A percentile compares a stretch with the other conserved stretches of the same genome.
phyloP scores from a whole-genome alignment of 2,888 invertebrate genomes.

The Papilio protenor region DNA sequence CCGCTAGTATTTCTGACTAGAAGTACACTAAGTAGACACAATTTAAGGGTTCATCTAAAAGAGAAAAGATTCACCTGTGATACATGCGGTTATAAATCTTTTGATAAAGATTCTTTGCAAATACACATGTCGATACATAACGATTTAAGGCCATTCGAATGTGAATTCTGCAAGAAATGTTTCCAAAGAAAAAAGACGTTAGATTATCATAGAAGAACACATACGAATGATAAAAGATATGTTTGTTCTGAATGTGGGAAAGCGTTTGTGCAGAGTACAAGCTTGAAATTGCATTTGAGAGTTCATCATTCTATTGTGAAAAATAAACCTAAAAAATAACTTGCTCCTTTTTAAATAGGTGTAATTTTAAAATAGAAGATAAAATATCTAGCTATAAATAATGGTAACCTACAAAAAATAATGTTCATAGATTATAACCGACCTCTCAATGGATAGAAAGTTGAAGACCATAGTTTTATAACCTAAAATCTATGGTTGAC shows the following conservation, averaged over 20 bases:
- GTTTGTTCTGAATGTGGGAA: conserved; percentile 81
- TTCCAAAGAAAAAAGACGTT: conserved; percentile 84
- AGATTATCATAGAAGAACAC: conserved; percentile 81
- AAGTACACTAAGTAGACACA: conserved; percentile 63
- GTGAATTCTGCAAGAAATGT: conserved; percentile 82
- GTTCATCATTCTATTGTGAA: conserved; percentile 73
- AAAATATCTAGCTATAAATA: too few relatives aligned
- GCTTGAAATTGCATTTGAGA: conserved; percentile 82
- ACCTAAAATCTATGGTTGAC: too few relatives aligned
- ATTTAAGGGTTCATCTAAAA: conserved; percentile 68
- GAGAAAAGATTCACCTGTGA: conserved; percentile 66
- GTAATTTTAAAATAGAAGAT: too few relatives aligned
- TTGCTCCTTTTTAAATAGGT: neutral
- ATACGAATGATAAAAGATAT: conserved; percentile 82
- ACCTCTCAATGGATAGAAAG: too few relatives aligned
- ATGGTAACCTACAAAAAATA: too few relatives aligned
- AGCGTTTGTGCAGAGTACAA: conserved; percentile 84
- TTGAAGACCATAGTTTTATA: too few relatives aligned
- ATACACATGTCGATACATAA: conserved; percentile 84
- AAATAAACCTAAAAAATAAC: conserved; percentile 20
- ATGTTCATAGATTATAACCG: too few relatives aligned
- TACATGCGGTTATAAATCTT: conserved; percentile 71
- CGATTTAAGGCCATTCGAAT: conserved; percentile 82
- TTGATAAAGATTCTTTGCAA: conserved; percentile 74
- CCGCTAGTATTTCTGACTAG: conserved; percentile 61